Conservation (phyloP, 2,888 invertebrate genomes). For the Orthonevra nobilis region DNA sequence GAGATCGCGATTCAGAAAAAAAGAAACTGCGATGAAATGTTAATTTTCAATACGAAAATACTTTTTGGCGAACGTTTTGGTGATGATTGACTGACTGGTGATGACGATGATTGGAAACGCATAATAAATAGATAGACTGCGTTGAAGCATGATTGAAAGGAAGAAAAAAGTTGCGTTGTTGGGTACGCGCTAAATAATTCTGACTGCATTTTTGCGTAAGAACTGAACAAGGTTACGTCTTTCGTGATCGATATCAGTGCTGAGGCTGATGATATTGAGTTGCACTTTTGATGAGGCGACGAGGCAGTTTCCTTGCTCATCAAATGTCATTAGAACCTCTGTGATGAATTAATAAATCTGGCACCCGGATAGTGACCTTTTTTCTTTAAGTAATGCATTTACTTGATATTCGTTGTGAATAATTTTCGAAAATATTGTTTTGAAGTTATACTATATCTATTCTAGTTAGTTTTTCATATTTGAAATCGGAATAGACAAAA, state of each 20-base stretch:
- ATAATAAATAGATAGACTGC: slow-evolving; percentile 57
- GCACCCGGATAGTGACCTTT: too few relatives aligned
- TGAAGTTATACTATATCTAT: too few relatives aligned
- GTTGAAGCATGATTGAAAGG: slow-evolving; percentile 51
- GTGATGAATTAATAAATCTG: neutral
- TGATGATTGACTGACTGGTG: slow-evolving; percentile 47
- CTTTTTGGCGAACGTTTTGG: slow-evolving; percentile 53
- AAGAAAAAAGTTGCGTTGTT: slow-evolving; percentile 41
- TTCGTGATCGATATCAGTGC: slow-evolving; percentile 21
- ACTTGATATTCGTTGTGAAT: too few relatives aligned
- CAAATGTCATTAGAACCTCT: neutral
- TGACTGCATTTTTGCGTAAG: slow-evolving; percentile 27
- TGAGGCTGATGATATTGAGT: slow-evolving; percentile 1
- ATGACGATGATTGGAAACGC: slow-evolving; percentile 41
- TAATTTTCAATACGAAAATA: slow-evolving; percentile 33
- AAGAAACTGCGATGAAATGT: slow-evolving; percentile 24
- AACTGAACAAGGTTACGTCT: slow-evolving; percentile 34
- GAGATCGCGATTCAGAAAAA: slow-evolving; percentile 53
- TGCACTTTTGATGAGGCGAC: neutral
- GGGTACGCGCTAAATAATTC: slow-evolving; percentile 31
- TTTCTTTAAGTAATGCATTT: too few relatives aligned
- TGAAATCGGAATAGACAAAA: too few relatives aligned
- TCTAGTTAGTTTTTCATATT: too few relatives aligned
- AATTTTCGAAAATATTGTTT: too few relatives aligned
- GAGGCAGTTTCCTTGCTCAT: neutral